Evolutionary conservation across 2,113 vertebrate genomes (phyloP).

Genomic region (Rhinichthys klamathensis): DNA sequence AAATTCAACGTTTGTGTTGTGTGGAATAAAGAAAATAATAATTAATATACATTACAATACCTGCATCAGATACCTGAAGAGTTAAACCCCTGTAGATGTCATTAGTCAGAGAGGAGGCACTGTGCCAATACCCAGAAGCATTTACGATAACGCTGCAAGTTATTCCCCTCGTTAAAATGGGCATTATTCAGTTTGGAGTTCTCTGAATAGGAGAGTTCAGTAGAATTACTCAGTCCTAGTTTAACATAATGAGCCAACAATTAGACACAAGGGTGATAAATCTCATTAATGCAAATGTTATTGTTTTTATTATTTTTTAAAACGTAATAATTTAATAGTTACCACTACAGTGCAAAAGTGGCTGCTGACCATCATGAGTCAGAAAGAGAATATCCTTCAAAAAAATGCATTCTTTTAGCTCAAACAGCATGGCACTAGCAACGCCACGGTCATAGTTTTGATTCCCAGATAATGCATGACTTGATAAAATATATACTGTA

Average conservation of each 20-base stretch:
- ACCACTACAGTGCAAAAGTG: neutral
- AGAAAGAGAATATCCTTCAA: neutral
- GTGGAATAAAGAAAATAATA: neutral
- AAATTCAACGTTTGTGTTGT: neutral
- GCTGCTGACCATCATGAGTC: neutral
- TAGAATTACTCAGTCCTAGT: constrained; percentile 49
- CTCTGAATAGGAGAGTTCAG: constrained; percentile 41
- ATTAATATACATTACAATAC: neutral
- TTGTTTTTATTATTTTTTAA: constrained; percentile 19
- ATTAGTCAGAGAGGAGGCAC: constrained; percentile 49
- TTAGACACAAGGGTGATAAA: constrained; percentile 50
- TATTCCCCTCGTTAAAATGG: constrained; percentile 52
- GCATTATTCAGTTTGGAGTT: constrained; percentile 44
- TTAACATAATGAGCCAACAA: constrained; percentile 54
- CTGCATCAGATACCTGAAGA: constrained; percentile 27
- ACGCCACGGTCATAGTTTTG: neutral
- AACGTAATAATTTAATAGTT: constrained; percentile 39
- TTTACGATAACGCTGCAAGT: constrained; percentile 38
- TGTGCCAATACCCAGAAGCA: constrained; percentile 40
- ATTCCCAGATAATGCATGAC: neutral
- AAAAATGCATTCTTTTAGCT: neutral
- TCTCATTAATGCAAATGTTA: constrained; percentile 55
- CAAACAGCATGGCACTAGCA: neutral
- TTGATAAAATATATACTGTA: neutral
- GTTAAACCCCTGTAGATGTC: constrained; percentile 50